Percentiles rank a stretch among this genome's conserved stretches.
Conservation (phyloP, 2,797 vertebrate species). For the Spinus pinus region DNA sequence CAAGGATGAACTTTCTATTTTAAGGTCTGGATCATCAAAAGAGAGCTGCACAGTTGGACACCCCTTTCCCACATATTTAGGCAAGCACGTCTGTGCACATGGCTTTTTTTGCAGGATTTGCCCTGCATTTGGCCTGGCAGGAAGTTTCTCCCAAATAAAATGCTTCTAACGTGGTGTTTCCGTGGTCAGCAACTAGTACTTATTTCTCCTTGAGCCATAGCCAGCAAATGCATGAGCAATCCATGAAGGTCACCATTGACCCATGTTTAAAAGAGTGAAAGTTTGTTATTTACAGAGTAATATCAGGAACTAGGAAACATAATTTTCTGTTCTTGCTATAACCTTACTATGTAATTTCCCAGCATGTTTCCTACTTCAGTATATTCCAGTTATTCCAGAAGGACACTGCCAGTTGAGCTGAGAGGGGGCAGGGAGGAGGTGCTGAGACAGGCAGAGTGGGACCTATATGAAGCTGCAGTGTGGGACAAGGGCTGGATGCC, state of each 20-base stretch:
- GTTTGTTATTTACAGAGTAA: background rate
- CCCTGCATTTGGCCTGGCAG: background rate
- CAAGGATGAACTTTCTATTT: conserved; percentile 18
- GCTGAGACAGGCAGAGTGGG: background rate
- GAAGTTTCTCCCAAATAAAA: background rate
- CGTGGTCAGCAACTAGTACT: background rate
- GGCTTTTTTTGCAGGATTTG: background rate
- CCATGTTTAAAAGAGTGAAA: background rate
- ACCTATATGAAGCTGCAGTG: background rate
- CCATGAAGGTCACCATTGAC: background rate
- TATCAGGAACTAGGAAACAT: background rate
- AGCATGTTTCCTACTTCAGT: background rate
- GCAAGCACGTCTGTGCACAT: background rate
- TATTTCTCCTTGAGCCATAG: background rate
- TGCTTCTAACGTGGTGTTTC: background rate
- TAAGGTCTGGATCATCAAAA: background rate
- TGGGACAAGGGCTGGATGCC: background rate
- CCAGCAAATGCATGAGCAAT: background rate
- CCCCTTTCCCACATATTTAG: background rate
- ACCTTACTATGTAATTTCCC: background rate
- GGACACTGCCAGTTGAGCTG: background rate
- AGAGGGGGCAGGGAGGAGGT: background rate
- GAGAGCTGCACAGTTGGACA: background rate
- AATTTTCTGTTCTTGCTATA: background rate
- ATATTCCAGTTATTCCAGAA: background rate